Conservation (phyloP, 2,113 vertebrate genomes). For the Aramus guarauna region DNA sequence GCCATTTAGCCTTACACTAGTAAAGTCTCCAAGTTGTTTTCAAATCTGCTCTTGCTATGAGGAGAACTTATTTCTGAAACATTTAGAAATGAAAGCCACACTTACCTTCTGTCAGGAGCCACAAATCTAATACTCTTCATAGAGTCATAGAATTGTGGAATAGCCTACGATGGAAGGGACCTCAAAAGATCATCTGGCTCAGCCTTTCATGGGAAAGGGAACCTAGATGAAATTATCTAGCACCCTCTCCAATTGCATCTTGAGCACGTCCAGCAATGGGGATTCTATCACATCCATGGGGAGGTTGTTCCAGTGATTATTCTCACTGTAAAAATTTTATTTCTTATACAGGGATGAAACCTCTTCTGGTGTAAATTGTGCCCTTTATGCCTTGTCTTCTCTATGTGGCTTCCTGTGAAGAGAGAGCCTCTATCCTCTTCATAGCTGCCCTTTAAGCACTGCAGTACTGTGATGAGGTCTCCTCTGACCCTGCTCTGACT, state of each 20-base stretch:
- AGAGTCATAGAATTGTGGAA: not conserved
- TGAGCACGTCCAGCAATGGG: not conserved
- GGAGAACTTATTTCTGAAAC: not conserved
- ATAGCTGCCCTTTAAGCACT: too few relatives aligned
- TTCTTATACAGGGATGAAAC: not conserved
- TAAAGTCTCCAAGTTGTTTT: not conserved
- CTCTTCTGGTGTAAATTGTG: too few relatives aligned
- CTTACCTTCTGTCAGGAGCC: not conserved
- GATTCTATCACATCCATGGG: not conserved
- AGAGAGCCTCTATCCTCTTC: too few relatives aligned
- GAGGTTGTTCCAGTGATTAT: not conserved
- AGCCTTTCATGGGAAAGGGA: not conserved
- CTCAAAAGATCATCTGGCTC: not conserved
- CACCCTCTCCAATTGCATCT: not conserved
- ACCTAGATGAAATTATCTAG: not conserved
- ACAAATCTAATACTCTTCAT: not conserved
- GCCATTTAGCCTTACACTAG: not conserved
- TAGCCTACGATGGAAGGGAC: not conserved
- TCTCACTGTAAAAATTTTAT: not conserved
- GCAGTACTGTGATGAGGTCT: too few relatives aligned
- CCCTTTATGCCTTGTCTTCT: too few relatives aligned
- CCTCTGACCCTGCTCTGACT: too few relatives aligned
- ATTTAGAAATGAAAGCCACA: not conserved
- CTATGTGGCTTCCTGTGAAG: too few relatives aligned
- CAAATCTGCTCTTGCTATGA: not conserved